Percentiles rank a stretch among this genome's conserved stretches.
Evolutionary conservation across 2,888 invertebrate genomes (phyloP).

Genomic region (Tenthredo notha): DNA sequence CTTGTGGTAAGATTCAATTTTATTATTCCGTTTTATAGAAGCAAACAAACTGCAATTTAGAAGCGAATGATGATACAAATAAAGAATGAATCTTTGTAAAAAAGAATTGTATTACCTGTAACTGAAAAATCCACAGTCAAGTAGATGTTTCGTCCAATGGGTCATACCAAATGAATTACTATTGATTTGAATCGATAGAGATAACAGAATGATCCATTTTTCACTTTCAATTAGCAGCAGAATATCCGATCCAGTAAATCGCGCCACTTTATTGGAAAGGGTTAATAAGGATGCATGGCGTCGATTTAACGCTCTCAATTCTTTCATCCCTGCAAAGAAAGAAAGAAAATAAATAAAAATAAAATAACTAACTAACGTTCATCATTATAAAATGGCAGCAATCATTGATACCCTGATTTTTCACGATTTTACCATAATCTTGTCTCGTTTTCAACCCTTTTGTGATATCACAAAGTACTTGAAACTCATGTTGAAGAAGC

Average conservation of each 20-base stretch:
- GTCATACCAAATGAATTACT: background rate
- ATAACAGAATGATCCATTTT: background rate
- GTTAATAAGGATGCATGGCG: conserved; percentile 23
- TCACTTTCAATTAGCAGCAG: conserved; percentile 32
- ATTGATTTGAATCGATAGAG: background rate
- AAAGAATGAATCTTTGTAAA: background rate
- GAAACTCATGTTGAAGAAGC: conserved; percentile 33
- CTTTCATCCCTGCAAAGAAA: background rate
- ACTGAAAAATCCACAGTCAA: background rate
- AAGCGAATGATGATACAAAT: no score
- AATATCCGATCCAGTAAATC: conserved; percentile 14
- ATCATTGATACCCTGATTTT: background rate
- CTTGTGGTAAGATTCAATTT: no score
- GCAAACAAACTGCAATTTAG: no score
- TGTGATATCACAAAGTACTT: background rate
- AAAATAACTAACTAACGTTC: no score
- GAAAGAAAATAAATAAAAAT: no score
- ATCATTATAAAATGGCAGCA: background rate
- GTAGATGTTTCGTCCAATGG: background rate
- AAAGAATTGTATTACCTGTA: conserved; percentile 16
- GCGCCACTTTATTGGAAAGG: background rate
- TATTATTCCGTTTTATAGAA: no score
- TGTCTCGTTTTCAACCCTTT: background rate
- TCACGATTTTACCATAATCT: background rate
- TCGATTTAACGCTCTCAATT: conserved; percentile 18